Percentiles rank a stretch among this genome's conserved stretches.
phyloP scores from a whole-genome alignment of 2,888 invertebrate genomes.

The Diachrysia chrysitis region DNA sequence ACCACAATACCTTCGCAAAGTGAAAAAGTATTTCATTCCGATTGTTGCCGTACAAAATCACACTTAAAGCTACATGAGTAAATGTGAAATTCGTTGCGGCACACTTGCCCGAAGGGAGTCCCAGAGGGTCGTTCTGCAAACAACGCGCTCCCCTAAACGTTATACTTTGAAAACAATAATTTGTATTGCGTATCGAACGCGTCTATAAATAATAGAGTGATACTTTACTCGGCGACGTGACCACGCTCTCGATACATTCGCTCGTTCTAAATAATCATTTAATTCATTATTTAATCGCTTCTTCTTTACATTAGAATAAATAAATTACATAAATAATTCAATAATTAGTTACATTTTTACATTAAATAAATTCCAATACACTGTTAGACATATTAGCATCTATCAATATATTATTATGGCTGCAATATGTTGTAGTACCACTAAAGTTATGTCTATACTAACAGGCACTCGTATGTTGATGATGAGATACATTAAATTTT shows the following conservation, averaged over 20 bases:
- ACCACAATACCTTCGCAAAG: slow-evolving; percentile 72
- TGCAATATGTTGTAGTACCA: slow-evolving; percentile 23
- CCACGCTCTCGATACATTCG: slow-evolving; percentile 67
- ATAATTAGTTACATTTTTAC: too few species aligned
- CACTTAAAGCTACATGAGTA: slow-evolving; percentile 71
- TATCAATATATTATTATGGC: neutral
- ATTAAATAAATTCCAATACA: neutral
- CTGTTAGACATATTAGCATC: neutral
- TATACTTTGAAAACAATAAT: slow-evolving; percentile 90
- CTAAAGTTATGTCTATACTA: neutral
- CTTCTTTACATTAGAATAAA: slow-evolving; percentile 1
- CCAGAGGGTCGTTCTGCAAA: slow-evolving; percentile 87
- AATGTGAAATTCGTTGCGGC: slow-evolving; percentile 73
- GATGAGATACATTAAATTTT: neutral
- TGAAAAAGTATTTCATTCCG: slow-evolving; percentile 77
- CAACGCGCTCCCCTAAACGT: slow-evolving; percentile 88
- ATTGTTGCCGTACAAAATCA: slow-evolving; percentile 67
- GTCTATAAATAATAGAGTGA: slow-evolving; percentile 89
- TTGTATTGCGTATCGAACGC: slow-evolving; percentile 90
- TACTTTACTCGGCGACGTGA: slow-evolving; percentile 80
- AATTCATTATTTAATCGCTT: slow-evolving; percentile 58
- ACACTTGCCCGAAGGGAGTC: slow-evolving; percentile 64
- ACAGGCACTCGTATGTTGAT: neutral
- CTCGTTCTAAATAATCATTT: slow-evolving; percentile 68
- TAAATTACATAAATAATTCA: too few species aligned